Evolutionary conservation across 2,113 vertebrate genomes (phyloP).

Genomic region (Oncorhynchus masou): DNA sequence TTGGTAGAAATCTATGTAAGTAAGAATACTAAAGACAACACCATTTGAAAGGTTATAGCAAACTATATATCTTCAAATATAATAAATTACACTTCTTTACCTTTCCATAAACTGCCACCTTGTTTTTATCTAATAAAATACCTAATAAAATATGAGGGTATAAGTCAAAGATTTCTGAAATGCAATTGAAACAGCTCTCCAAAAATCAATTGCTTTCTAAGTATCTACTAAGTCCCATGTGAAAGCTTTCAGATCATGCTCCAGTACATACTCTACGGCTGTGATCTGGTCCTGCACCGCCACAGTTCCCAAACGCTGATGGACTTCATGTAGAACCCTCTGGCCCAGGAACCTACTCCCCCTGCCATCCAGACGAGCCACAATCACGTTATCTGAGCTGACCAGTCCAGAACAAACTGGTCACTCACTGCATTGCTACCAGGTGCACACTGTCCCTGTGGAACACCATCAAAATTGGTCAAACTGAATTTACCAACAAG

Average conservation of each 20-base stretch:
- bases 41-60: background rate
- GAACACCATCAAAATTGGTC: background rate
- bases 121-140: constrained; percentile 64
- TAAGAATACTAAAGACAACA: too few relatives aligned
- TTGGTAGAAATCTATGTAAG: background rate
- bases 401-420: constrained; percentile 85
- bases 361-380: constrained; percentile 90
- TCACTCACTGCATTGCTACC: constrained; percentile 92
- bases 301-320: constrained; percentile 77
- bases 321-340: constrained; percentile 83
- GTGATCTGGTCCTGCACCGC: constrained; percentile 85
- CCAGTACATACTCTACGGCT: constrained; percentile 78
- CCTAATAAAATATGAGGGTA: constrained; percentile 38
- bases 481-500: background rate
- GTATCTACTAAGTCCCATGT: too few relatives aligned
- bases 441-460: constrained; percentile 87
- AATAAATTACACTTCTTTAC: constrained; percentile 35
- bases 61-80: too few relatives aligned
- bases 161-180: background rate
- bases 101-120: constrained; percentile 72
- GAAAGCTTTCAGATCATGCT: too few relatives aligned
- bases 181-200: too few relatives aligned
- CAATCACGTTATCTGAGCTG: constrained; percentile 86
- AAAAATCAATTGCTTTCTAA: too few relatives aligned
- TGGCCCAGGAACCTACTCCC: constrained; percentile 94